These are phyloP conservation scores for Neodiprion virginianus DNA, from an alignment of 1,140 invertebrate genomes.

Conservation along the genomic window DNA sequence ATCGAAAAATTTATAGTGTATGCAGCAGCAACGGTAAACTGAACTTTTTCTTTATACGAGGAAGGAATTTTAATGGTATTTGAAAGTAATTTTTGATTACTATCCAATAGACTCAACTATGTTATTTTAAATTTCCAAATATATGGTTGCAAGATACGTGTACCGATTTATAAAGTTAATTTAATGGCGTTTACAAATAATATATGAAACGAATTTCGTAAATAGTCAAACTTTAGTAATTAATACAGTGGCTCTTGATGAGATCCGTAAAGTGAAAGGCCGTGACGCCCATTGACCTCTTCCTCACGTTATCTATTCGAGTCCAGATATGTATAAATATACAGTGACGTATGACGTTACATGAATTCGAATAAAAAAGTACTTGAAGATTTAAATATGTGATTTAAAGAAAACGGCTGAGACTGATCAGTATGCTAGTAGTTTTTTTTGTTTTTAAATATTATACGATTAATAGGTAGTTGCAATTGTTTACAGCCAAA, in stretches of 20 bases:
- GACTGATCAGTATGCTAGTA: not conserved
- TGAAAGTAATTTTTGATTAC: no score
- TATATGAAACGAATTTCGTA: not conserved
- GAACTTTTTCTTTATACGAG: no score
- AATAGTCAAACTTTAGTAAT: not conserved
- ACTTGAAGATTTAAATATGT: not conserved
- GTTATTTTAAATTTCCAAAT: no score
- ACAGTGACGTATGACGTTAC: not conserved
- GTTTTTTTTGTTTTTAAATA: no score
- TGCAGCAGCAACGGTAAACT: no score
- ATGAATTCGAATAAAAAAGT: not conserved
- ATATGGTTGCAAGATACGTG: no score
- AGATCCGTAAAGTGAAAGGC: not conserved
- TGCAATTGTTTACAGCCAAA: no score
- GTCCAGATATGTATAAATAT: not conserved
- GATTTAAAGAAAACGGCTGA: not conserved
- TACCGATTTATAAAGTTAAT: not conserved
- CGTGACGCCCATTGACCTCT: not conserved
- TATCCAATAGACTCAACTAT: no score
- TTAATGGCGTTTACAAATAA: not conserved
- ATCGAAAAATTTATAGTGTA: no score
- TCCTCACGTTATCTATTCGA: constrained; percentile 1
- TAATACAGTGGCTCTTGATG: not conserved
- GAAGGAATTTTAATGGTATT: no score
- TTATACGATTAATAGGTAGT: no score